A percentile compares a stretch with the other conserved stretches of the same genome.
Evolutionary conservation across 1,140 invertebrate genomes (phyloP).

Genomic region (Diorhabda carinulata): DNA sequence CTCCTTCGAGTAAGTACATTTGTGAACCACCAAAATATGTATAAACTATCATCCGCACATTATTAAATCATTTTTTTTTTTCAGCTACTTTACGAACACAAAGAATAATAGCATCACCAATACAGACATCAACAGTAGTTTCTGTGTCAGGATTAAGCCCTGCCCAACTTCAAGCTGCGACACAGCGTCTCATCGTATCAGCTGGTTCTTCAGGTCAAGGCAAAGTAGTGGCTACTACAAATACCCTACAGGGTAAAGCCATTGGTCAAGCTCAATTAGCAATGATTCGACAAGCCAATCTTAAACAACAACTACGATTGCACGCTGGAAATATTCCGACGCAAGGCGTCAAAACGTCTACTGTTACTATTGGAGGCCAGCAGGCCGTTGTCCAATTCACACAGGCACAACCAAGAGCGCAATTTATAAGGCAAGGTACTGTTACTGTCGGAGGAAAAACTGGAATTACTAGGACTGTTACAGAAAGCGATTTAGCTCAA

Average conservation of each 20-base stretch:
- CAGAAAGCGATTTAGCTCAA: constrained; percentile 67
- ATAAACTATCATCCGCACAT: not conserved
- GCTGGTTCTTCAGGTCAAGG: constrained; percentile 40
- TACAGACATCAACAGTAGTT: constrained; percentile 50
- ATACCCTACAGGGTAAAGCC: constrained; percentile 50
- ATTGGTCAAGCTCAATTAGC: constrained; percentile 51
- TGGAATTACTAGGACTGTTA: constrained; percentile 54
- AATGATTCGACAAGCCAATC: constrained; percentile 47
- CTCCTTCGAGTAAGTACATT: constrained; percentile 39
- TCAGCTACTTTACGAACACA: constrained; percentile 48
- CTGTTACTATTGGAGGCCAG: constrained; percentile 43
- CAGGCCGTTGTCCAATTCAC: constrained; percentile 45
- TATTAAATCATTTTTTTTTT: constrained; percentile 15
- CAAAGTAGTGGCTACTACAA: constrained; percentile 48
- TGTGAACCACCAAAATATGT: not conserved
- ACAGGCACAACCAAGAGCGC: constrained; percentile 42
- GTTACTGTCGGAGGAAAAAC: constrained; percentile 45
- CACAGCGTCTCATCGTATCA: constrained; percentile 50
- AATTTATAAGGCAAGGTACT: constrained; percentile 45
- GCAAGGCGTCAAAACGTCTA: constrained; percentile 43
- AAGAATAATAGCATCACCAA: constrained; percentile 49
- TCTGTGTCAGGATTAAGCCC: constrained; percentile 47
- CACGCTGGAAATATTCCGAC: constrained; percentile 49
- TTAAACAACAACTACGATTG: constrained; percentile 46
- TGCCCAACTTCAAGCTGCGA: constrained; percentile 50